Base-by-base conservation (phyloP, 2,888 invertebrate species). In the Cataglyphis albicans region DNA sequence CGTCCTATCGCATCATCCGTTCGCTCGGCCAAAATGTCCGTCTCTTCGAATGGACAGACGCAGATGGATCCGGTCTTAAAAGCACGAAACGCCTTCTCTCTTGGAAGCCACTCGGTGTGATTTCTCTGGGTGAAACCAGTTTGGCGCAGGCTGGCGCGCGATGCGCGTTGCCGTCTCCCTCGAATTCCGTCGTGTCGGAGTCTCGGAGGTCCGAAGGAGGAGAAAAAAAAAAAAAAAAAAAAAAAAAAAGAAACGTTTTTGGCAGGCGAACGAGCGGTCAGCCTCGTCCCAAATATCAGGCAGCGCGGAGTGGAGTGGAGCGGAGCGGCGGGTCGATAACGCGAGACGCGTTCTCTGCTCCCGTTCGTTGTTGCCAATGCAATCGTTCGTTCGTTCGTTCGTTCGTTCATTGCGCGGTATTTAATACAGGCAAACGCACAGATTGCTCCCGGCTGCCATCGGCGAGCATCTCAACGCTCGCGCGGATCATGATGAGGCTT, bases 231-330 rank as follows among this genome's bases (percentile, higher is more conserved):
- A 86, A 78, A 81, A 82, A 64, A 67, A 84, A 84, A 89, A 86
- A 78, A 76, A 82, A 64, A 70, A 83, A 85, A 89, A 86, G 81
- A 81, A 82, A 64, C 52, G 81, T 81, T 87, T 59, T 89, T 89
- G 89, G 89, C 89, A 89, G 65, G 68, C 70, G 59, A 61, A 38
- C 78, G 74, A 78, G 74, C 81, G 88, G 88, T 86, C 87, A 90
- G 85, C 90, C 87, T 86, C 88, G 89, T 88, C 84, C 89, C 83
- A 88, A 88, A 89, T 89, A 90, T 88, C 89, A 83, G 78, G 70
- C 65, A 29, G n/a, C 29, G 73, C 29, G 63, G 48, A 35, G 63
- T 35, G 67, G 57, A 15, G 75, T 55, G 70, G 78, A 75, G 41
- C 35, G 1, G 29, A 29, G 29, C 41, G 67, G 21, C 55, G 82